Evolutionary conservation across 2,797 vertebrate species (phyloP).

Genomic region (Scyliorhinus canicula): DNA sequence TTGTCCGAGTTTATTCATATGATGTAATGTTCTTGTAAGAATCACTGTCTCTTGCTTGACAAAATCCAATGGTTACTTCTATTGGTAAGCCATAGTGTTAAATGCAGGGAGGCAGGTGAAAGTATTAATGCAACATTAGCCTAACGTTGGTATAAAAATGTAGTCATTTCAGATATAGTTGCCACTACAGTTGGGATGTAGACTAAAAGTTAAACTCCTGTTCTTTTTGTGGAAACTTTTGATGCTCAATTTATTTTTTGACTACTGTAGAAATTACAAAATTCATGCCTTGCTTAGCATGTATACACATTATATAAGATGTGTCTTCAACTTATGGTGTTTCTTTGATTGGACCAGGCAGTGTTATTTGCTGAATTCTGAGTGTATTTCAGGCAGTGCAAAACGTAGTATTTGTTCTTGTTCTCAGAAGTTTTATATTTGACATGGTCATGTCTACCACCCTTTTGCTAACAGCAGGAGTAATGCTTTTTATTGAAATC

Average conservation of each 20-base stretch:
- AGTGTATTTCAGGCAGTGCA: not conserved
- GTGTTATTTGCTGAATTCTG: not conserved
- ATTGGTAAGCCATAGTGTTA: slow-evolving; percentile 21
- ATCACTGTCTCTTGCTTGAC: not conserved
- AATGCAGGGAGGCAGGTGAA: not conserved
- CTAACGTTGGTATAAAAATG: not conserved
- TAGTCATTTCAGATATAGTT: not conserved
- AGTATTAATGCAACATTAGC: not conserved
- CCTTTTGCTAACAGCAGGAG: not conserved
- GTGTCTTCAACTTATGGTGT: not conserved
- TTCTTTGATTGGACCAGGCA: not conserved
- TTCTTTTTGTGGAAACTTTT: not conserved
- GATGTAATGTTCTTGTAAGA: not conserved
- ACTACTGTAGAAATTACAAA: not conserved
- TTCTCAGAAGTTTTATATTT: not conserved
- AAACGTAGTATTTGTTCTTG: not conserved
- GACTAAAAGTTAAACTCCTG: not conserved
- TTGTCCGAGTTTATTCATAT: not conserved
- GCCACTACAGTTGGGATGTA: not conserved
- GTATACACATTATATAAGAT: not conserved
- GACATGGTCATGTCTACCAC: not conserved
- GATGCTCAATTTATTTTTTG: not conserved
- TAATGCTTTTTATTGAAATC: not conserved
- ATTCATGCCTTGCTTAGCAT: not conserved
- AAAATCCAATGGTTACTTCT: not conserved